Conservation (phyloP, 1,140 invertebrate genomes). For the Orchesella cincta region DNA sequence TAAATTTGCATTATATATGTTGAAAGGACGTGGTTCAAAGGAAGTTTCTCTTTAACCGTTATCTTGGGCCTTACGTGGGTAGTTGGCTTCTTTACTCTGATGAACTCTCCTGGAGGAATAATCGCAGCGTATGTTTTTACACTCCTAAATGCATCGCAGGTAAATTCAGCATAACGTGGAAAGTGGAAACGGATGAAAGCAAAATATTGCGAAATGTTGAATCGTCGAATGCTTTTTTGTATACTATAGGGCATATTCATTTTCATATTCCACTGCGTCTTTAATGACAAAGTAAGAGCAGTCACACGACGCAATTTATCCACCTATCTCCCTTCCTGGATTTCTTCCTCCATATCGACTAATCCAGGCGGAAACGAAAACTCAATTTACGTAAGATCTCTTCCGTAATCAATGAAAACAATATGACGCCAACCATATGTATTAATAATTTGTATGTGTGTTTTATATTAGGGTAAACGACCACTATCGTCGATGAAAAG, state of each 20-base stretch:
- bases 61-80: constrained; percentile 47
- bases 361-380: not conserved
- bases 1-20: not conserved
- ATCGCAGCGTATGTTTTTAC: constrained; percentile 44
- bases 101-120: constrained; percentile 4
- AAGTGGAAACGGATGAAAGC: too few species aligned
- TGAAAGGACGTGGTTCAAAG: constrained; percentile 45
- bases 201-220: too few species aligned
- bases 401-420: too few species aligned
- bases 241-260: constrained; percentile 45
- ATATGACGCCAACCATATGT: too few species aligned
- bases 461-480: not conserved
- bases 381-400: constrained; percentile 13
- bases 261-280: constrained; percentile 42
- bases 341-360: not conserved
- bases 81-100: constrained; percentile 41
- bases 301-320: not conserved
- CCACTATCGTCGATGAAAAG: constrained; percentile 4
- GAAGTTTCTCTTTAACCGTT: constrained; percentile 46
- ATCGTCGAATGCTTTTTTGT: not conserved
- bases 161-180: not conserved
- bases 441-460: too few species aligned
- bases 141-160: constrained; percentile 48
- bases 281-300: constrained; percentile 44
- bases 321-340: constrained; percentile 14